These are phyloP conservation scores for Oryzias sinensis DNA, from an alignment of 2,797 vertebrate genomes.

Conservation along the genomic window DNA sequence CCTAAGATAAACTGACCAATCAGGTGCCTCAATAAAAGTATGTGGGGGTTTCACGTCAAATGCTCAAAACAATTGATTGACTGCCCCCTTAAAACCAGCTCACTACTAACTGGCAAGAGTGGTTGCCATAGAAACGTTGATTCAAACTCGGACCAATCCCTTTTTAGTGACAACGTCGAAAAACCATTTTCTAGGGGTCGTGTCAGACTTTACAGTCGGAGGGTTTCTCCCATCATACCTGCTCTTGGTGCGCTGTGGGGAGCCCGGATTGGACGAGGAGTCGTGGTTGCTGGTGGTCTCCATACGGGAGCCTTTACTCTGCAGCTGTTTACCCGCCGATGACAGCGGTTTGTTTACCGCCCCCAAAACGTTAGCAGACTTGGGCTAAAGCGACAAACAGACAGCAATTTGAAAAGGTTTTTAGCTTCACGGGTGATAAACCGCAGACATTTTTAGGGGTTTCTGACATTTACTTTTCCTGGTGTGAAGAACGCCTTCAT, in stretches of 20 bases:
- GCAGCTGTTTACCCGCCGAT: slow-evolving; percentile 94
- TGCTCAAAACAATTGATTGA: too few relatives aligned
- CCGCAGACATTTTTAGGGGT: not conserved
- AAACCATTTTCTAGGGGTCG: too few relatives aligned
- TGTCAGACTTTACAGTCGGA: too few relatives aligned
- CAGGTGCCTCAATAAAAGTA: too few relatives aligned
- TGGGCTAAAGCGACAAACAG: slow-evolving; percentile 79
- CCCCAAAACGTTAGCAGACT: slow-evolving; percentile 95
- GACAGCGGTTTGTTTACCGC: slow-evolving; percentile 97
- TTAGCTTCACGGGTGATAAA: too few relatives aligned
- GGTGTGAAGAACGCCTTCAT: slow-evolving; percentile 98
- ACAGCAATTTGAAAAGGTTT: not conserved
- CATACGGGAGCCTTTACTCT: slow-evolving; percentile 95
- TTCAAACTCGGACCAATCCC: too few relatives aligned
- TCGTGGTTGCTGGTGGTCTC: slow-evolving; percentile 97
- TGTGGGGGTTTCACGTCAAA: too few relatives aligned
- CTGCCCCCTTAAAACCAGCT: too few relatives aligned
- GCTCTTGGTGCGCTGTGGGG: slow-evolving; percentile 91
- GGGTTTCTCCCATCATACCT: slow-evolving; percentile 38
- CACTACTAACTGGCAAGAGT: too few relatives aligned
- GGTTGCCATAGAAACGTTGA: too few relatives aligned
- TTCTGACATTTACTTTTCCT: slow-evolving; percentile 83
- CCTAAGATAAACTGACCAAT: too few relatives aligned
- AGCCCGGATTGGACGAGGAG: slow-evolving; percentile 94
- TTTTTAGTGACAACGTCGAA: too few relatives aligned